Conservation (phyloP, 2,888 invertebrate species). For the Leucoptera coffeella region DNA sequence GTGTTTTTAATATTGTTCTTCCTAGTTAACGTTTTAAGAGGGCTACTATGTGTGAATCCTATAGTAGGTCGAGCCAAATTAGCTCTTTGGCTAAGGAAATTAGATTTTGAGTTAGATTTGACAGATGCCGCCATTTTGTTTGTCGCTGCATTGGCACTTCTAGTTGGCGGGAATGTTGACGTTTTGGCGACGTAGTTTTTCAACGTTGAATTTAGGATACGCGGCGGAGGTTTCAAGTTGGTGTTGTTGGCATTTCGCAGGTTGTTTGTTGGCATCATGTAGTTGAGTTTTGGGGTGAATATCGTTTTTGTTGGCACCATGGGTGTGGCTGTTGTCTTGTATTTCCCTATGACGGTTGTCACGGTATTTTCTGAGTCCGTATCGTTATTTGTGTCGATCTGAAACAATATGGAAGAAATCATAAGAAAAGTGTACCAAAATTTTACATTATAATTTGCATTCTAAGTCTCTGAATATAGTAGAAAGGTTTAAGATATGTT, state of each 20-base stretch:
- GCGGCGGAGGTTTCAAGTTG: constrained; percentile 29
- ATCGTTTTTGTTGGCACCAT: constrained; percentile 34
- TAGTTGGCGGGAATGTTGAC: constrained; percentile 39
- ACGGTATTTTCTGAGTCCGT: constrained; percentile 39
- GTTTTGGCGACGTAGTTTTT: constrained; percentile 38
- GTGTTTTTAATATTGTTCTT: constrained; percentile 22
- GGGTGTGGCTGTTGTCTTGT: constrained; percentile 35
- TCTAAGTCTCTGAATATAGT: no score
- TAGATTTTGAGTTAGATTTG: constrained; percentile 19
- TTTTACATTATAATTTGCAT: no score
- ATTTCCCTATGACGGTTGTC: constrained; percentile 35
- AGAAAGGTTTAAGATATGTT: no score
- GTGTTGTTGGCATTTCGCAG: constrained; percentile 32
- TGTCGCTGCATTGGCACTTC: constrained; percentile 34
- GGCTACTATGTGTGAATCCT: constrained; percentile 28
- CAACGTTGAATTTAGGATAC: constrained; percentile 19
- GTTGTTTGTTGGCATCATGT: constrained; percentile 43
- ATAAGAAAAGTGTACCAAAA: no score
- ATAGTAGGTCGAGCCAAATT: constrained; percentile 30
- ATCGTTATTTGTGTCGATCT: constrained; percentile 43
- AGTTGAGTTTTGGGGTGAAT: constrained; percentile 29
- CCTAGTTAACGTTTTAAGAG: constrained; percentile 30
- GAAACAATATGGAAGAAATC: no score
- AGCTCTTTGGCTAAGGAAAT: constrained; percentile 38
- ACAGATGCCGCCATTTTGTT: constrained; percentile 17